Base-by-base conservation (phyloP, 2,113 vertebrate species). In the Tapirus terrestris region DNA sequence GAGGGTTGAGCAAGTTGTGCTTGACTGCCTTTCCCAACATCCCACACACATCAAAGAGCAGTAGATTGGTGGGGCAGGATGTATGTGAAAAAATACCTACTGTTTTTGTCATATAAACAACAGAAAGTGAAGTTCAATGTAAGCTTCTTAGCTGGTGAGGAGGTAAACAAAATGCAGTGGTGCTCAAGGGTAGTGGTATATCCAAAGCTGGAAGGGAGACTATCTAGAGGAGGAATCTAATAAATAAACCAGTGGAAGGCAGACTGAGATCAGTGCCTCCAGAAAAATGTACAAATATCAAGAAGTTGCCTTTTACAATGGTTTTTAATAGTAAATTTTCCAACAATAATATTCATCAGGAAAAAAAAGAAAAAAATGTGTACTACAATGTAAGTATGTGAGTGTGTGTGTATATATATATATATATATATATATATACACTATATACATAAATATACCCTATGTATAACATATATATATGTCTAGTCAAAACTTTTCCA, bases 321-420 rank as follows among this genome's bases (percentile, higher is more conserved):
- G 31, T 75, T 89, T 85, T 73, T 45, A 75, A 61, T 10, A 88
- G 75, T 12, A 79, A 56, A 75, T 85, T 83, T 85, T 45, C 48
- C 60, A 80, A 93, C 14, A 29, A 2, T 73, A 67, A 79, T 21
- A 68, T 6, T 83, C 68, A 76, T 29, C 27, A 84, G 63, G 77
- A 17, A 77, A 61, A 72, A 31, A 68, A 75, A 27, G 51, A 81
- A 68, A 61, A 31, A 82, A 80, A 51, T 48, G 23, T 51, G 79
- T 11, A 23, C n/a, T 75, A 11, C 21, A 65, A 80, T 72, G 45
- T 82, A 83, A 60, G 14, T 13, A 53, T 53, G 14, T 53, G 14
- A 14, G 13, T 16, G 14, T 53, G 12, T 53, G 51, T 53, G 3
- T 53, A 16, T 4, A 14, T 53, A 53, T 53, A 13, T 53, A 53